Evolutionary conservation across 2,888 invertebrate genomes (phyloP).

Genomic region (Eristalis intricaria): DNA sequence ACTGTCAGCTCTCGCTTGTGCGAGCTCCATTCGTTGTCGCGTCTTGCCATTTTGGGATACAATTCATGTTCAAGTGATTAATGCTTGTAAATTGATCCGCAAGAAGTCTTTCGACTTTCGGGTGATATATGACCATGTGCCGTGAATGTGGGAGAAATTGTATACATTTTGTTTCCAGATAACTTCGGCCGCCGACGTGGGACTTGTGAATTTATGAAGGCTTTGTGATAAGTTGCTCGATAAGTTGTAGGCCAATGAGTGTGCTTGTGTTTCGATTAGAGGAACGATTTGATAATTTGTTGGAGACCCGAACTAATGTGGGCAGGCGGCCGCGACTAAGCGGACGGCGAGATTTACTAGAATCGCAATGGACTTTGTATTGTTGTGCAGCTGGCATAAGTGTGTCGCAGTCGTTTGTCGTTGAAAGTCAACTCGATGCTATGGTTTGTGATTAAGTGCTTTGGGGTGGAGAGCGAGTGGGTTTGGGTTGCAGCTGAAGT

Average conservation of each 20-base stretch:
- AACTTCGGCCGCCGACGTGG: constrained; percentile 40
- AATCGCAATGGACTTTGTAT: constrained; percentile 7
- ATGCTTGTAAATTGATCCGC: constrained; percentile 30
- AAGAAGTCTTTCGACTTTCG: constrained; percentile 3
- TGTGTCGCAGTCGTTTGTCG: not conserved
- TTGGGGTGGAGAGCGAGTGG: not conserved
- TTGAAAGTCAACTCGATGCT: not conserved
- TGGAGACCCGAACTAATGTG: constrained; percentile 32
- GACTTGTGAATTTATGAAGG: constrained; percentile 65
- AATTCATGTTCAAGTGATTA: constrained; percentile 33
- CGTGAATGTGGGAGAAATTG: constrained; percentile 41
- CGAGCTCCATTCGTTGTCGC: not conserved
- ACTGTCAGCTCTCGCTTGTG: not conserved
- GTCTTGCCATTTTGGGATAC: constrained; percentile 45
- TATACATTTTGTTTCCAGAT: constrained; percentile 9
- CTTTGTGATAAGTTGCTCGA: constrained; percentile 54
- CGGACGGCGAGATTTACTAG: constrained; percentile 26
- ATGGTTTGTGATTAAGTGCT: not conserved
- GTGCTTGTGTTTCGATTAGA: constrained; percentile 1
- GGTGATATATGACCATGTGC: constrained; percentile 37
- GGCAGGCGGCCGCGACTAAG: constrained; percentile 42
- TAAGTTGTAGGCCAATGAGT: constrained; percentile 50
- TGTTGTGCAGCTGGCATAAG: not conserved
- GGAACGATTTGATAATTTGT: constrained; percentile 52
- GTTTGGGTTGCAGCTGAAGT: not conserved